A percentile compares a stretch with the other conserved stretches of the same genome.
Evolutionary conservation across 2,797 vertebrate species (phyloP).

Genomic region (Gymnoscopelus microlampas): DNA sequence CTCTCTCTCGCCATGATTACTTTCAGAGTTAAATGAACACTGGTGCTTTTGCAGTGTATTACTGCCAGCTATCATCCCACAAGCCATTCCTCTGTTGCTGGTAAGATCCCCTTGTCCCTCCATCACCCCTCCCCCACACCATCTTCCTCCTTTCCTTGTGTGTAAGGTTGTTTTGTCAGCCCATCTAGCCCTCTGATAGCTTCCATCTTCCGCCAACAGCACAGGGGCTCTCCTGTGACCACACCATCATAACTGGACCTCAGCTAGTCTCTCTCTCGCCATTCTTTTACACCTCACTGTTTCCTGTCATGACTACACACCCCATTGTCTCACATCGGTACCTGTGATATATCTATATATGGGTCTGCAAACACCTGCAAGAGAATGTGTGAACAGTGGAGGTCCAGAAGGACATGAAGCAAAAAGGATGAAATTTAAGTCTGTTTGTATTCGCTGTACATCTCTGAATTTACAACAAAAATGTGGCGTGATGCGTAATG

Average conservation of each 20-base stretch:
- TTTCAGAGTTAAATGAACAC: too few relatives aligned
- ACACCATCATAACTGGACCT: background rate
- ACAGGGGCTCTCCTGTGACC: constrained; percentile 23
- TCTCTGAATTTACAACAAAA: too few relatives aligned
- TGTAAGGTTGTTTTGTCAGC: constrained; percentile 32
- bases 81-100: constrained; percentile 24
- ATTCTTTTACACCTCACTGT: constrained; percentile 57
- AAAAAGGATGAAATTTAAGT: too few relatives aligned
- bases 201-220: constrained; percentile 40
- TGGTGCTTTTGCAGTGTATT: constrained; percentile 2
- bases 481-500: too few relatives aligned
- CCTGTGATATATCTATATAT: constrained; percentile 33
- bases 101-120: constrained; percentile 35
- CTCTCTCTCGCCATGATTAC: background rate
- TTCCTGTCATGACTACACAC: constrained; percentile 32
- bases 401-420: background rate
- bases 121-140: constrained; percentile 47
- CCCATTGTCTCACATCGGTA: constrained; percentile 36
- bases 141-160: constrained; percentile 34
- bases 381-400: background rate
- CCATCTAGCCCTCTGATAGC: constrained; percentile 44
- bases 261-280: constrained; percentile 18
- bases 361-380: constrained; percentile 19
- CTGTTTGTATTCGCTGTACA: too few relatives aligned
- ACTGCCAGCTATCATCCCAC: constrained; percentile 38